Evolutionary conservation across 2,888 invertebrate species (phyloP), one percentile per base, ranked within the genome.

Genomic region (Acleris emargana): DNA sequence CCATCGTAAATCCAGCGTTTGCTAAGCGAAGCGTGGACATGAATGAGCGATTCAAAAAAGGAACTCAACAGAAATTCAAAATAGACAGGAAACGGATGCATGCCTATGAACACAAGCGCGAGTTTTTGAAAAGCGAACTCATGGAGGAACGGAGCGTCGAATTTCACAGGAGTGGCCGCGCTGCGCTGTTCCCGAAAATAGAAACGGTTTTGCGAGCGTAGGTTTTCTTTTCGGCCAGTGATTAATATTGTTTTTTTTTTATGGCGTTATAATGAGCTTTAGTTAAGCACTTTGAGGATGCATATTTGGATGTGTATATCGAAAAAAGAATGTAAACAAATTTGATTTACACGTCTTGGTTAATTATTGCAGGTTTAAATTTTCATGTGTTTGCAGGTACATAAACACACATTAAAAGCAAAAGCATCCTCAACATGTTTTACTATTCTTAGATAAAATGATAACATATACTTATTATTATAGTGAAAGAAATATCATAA

Each of bases 131-230:
- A 76, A 74, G 76, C 68, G 80, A 78, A 71, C 74, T 78, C 72
- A 82, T 84, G 80, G 81, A 77, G 63, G 72, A 70, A 57, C 76
- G 74, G 18, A 82, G 73, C 74, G 76, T 89, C 53, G 93, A 93
- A 74, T 93, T 94, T 80, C 95, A 95, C 83, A 93, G 95, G 72
- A 91, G 93, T 71, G 94, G 94, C 72, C 93, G 95, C 72, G 88
- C 94, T 62, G 92, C 93, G 69, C 89, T 95, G 60, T 96, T 95
- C 82, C 91, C 88, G 73, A 95, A 95, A 89, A 89, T 95, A 69
- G 95, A 95, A 83, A 89, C 91, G 72, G 89, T 95, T 83, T 84
- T 95, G 61, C 89, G 90, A 72, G 94, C 94, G 95, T 95, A 82
- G 81, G 94, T 93, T 20, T 49, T 67, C 50, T 58, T 70, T 52